Evolutionary conservation across 2,888 invertebrate species (phyloP), one percentile per base, ranked within the genome.

Genomic region (Zhuqinia jingwanae): DNA sequence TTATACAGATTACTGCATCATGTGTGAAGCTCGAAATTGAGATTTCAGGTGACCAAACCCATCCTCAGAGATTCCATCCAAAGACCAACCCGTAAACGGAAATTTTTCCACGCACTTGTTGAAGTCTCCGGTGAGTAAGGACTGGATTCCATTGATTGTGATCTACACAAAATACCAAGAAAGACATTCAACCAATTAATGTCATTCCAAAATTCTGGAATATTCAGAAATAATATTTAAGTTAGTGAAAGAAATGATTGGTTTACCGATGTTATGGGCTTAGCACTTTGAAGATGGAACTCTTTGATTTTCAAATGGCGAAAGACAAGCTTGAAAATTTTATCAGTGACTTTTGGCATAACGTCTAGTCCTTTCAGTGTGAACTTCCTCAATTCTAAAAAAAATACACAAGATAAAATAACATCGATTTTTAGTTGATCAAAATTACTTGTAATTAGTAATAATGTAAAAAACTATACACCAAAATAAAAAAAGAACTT

Each of bases 41-140:
- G n/a, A 5, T 22, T 25, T 36, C 13, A 68, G 30, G 10, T 68
- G 0, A 0, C 27, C 20, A 45, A 53, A 53, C 13, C 22, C 70
- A 15, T 68, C 45, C 10, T 22, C 22, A 0, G 15, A 36, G 13
- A 68, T 22, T 3, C 22, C 13, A 8, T 20, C 20, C 36, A 80
- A n/a, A 13, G 68, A 56, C 68, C 68, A 80, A 0, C 22, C 56
- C 3, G 2, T 0, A 50, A 80, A 80, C 0, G 68, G 80, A 50
- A 80, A 80, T 15, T 42, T 53, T 25, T 70, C 56, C 15, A 80
- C 68, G 11, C 36, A 56, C 0, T 30, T 56, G 1, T 36, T 36
- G 22, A 80, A 80, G 0, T 53, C 56, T 27, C 80, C 80, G 15
- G 53, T 42, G 13, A 56, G n/a, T 11, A 80, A 22, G 6, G 56